A percentile compares a stretch with the other conserved stretches of the same genome.
Conservation (phyloP, 2,113 vertebrate genomes). For the Melanotaenia duboulayi region DNA sequence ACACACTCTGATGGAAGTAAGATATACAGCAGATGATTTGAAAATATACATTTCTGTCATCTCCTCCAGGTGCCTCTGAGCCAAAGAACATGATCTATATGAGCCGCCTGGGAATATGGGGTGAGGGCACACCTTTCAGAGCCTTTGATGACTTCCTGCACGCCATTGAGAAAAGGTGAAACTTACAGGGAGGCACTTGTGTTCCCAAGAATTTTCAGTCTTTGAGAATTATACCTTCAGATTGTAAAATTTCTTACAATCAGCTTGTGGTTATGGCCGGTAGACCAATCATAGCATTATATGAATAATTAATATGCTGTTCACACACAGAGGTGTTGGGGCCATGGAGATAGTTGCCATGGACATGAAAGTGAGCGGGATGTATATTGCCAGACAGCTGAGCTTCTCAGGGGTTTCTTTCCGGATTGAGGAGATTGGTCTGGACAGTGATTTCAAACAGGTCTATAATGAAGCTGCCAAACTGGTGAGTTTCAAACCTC, state of each 20-base stretch:
- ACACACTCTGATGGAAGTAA: neutral
- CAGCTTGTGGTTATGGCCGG: constrained; percentile 2
- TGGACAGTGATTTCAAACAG: constrained; percentile 88
- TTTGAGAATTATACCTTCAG: neutral
- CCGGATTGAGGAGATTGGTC: constrained; percentile 93
- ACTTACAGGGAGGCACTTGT: neutral
- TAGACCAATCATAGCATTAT: constrained; percentile 16
- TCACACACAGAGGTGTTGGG: constrained; percentile 89
- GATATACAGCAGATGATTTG: neutral
- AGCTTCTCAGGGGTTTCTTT: constrained; percentile 98
- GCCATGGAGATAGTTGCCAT: constrained; percentile 99
- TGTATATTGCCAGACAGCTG: constrained; percentile 99
- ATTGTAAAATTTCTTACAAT: constrained; percentile 7
- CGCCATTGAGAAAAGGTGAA: constrained; percentile 94
- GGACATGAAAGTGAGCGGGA: constrained; percentile 99
- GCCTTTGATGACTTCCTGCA: constrained; percentile 96
- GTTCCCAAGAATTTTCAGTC: neutral
- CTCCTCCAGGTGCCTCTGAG: constrained; percentile 92
- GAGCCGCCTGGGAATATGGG: constrained; percentile 99
- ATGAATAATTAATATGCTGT: constrained; percentile 34
- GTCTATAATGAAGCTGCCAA: constrained; percentile 96
- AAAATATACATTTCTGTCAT: neutral
- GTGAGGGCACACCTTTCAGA: constrained; percentile 94
- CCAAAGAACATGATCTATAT: constrained; percentile 99
- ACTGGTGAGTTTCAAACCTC: constrained; percentile 84